These are phyloP conservation scores for Phenganax stokvisi DNA, from an alignment of 92 coral and sea anemone genomes.

Conservation along the genomic window DNA sequence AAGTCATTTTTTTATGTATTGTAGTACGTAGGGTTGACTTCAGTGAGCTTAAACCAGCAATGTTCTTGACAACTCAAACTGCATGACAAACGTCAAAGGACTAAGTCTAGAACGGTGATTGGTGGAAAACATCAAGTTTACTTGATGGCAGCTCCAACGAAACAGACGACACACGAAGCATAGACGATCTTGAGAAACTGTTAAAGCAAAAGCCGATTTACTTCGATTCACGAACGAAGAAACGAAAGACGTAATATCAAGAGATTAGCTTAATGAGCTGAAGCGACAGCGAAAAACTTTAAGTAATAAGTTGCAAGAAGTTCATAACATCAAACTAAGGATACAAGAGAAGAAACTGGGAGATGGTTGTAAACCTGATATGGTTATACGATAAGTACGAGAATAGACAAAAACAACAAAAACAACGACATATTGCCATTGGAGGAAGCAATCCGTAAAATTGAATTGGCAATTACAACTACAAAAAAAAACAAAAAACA, in stretches of 20 bases:
- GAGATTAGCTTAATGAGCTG: neutral
- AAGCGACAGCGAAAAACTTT: conserved; percentile 35
- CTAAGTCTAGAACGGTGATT: too few species aligned
- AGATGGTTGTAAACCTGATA: conserved; percentile 6
- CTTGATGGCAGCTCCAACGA: neutral
- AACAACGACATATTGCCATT: neutral
- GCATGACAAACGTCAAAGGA: too few species aligned
- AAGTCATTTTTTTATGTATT: too few species aligned
- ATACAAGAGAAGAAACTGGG: conserved; percentile 39
- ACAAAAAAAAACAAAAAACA: neutral
- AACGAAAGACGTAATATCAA: neutral
- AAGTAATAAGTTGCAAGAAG: conserved; percentile 13
- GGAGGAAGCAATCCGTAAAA: neutral
- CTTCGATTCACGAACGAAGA: neutral
- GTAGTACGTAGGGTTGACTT: too few species aligned
- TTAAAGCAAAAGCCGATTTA: neutral
- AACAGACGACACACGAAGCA: neutral
- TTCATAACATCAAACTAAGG: conserved; percentile 26
- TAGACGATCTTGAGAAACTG: neutral
- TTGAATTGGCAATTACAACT: neutral
- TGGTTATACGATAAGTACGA: conserved; percentile 9
- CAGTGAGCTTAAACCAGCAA: too few species aligned
- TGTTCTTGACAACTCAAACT: too few species aligned
- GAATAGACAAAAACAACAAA: neutral
- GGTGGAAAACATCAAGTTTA: too few species aligned